Conservation (phyloP, 2,888 invertebrate genomes). For the Caenorhabditis sinica region DNA sequence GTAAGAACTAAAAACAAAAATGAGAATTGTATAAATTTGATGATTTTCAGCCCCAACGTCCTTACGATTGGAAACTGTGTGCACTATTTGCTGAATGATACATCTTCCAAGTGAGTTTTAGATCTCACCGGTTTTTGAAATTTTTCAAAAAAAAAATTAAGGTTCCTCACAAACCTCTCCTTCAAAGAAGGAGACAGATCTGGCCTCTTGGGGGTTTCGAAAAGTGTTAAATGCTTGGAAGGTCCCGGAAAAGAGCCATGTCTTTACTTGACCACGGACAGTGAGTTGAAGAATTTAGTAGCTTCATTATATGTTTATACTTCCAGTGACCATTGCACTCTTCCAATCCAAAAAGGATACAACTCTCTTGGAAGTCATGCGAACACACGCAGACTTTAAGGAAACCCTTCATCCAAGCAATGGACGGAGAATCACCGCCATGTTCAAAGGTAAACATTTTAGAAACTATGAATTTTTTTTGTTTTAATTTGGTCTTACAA, state of each 20-base stretch:
- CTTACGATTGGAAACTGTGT: conserved; percentile 22
- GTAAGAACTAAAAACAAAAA: background rate
- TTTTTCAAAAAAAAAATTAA: too few species aligned
- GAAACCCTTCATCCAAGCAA: too few species aligned
- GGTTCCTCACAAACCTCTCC: too few species aligned
- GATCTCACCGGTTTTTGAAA: too few species aligned
- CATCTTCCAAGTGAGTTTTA: background rate
- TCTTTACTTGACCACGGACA: conserved; percentile 24
- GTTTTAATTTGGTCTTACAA: too few species aligned
- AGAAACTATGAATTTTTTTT: too few species aligned
- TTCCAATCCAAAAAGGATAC: conserved; percentile 29
- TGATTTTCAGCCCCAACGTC: conserved; percentile 27
- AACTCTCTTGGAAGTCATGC: background rate
- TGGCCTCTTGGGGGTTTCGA: conserved; percentile 27
- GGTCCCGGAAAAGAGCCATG: conserved; percentile 5
- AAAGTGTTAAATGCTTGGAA: conserved; percentile 18
- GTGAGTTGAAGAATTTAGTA: conserved; percentile 15
- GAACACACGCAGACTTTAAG: too few species aligned
- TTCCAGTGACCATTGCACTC: conserved; percentile 37
- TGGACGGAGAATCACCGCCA: too few species aligned
- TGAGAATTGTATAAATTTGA: background rate
- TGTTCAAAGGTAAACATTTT: too few species aligned
- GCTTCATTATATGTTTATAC: background rate
- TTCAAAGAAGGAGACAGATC: background rate
- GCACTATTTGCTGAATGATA: conserved; percentile 28